phyloP scores from a whole-genome alignment of 1,140 invertebrate species.

The Zaprionus ghesquierei region DNA sequence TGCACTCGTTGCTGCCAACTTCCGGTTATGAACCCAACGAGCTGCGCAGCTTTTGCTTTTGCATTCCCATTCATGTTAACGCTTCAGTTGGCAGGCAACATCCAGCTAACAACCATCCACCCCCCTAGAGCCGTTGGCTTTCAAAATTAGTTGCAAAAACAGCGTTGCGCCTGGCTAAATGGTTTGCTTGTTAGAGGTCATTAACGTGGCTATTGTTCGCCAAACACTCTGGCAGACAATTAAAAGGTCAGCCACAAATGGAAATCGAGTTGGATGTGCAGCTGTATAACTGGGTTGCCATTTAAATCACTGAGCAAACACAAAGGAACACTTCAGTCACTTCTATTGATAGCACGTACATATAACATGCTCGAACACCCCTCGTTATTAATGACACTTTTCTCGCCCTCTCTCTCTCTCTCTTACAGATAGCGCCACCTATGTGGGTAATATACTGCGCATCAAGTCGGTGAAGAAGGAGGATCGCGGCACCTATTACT shows the following conservation, averaged over 20 bases:
- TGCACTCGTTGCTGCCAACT: conserved; percentile 36
- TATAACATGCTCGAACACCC: not conserved
- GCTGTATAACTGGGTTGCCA: conserved; percentile 13
- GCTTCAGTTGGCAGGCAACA: conserved; percentile 59
- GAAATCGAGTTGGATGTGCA: not conserved
- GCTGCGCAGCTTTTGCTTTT: conserved; percentile 46
- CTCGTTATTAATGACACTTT: conserved; percentile 14
- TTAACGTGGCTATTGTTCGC: conserved; percentile 72
- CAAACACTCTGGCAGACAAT: conserved; percentile 16
- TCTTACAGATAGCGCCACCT: conserved; percentile 82
- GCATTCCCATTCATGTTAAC: conserved; percentile 70
- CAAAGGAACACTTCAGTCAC: conserved; percentile 33
- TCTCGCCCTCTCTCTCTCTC: not conserved
- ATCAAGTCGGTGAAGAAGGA: conserved; percentile 92
- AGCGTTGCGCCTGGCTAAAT: conserved; percentile 48
- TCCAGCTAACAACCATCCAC: not conserved
- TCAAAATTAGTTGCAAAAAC: conserved; percentile 61
- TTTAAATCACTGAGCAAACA: conserved; percentile 72
- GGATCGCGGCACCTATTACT: conserved; percentile 96
- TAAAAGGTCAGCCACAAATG: conserved; percentile 66
- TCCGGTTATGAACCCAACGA: conserved; percentile 72
- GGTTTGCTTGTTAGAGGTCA: conserved; percentile 79
- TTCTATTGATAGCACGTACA: no score
- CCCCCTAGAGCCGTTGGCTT: not conserved
- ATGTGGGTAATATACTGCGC: conserved; percentile 92